Base-by-base conservation (phyloP, 64 coral and sea anemone species). In the Montipora efflorescens region DNA sequence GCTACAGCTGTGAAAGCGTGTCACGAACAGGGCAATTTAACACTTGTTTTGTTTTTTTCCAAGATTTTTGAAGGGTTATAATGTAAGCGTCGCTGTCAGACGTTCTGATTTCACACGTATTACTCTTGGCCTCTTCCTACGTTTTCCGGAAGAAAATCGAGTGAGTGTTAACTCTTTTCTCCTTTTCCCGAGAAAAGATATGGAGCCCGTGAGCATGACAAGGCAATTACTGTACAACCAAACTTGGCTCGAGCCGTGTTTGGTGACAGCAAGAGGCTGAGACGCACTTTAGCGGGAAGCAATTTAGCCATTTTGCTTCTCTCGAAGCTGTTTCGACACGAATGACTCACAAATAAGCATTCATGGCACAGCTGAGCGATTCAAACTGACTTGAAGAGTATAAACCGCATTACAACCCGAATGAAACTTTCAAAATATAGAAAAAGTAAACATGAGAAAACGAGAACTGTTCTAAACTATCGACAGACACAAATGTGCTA, bases 51-150 rank as follows among this genome's bases (percentile, higher is more conserved):
- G 53, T 57, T 57, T 78, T 78, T 46, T 76, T 76, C 74, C 43
- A 12, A 78, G 76, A 78, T 78, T 78, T 20, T 78, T 78, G 15
- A 18, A 78, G 76, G 46, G 76, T 78, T 78, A 78, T 46, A 46
- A 12, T 49, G 16, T 18, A 78, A 78, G 19, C 20, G 20, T 12
- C 76, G 46, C 76, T 46, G 7, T 49, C 1, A 44, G 28, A 74
- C 36, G 2, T 11, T 8, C 46, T 15, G 23, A 77, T 0, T 18
- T 19, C 13, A 78, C 15, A 4, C 15, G 12, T 49, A 19, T 78
- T 48, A 78, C 22, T 78, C 49, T 49, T 18, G 45, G 16, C 47
- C 12, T 18, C 46, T 78, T 78, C 13, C 76, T 78, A 45, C 46
- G 46, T 47, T 78, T 49, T 78, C 76, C 76, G 76, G 76, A 19